Evolutionary conservation across 2,113 vertebrate species (phyloP), one percentile per base, ranked within the genome.

Genomic region (Pao palembangensis): DNA sequence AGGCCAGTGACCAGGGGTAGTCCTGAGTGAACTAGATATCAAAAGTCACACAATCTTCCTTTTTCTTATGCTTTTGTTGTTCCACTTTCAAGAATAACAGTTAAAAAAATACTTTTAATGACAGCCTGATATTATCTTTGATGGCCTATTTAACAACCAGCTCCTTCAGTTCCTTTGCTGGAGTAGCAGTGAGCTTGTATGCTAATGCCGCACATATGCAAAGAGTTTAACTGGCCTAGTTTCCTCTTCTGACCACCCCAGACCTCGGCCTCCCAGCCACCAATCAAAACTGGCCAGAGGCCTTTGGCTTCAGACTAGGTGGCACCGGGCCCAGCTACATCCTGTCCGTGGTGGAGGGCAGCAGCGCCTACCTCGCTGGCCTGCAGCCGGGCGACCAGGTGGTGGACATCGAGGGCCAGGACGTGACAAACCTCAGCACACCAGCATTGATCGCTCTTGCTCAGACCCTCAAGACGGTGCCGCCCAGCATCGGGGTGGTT

Each of bases 241-340:
- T 19, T 14, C 12, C n/a, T 38, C 20, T 7, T 42, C 44, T 73
- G 17, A 53, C 19, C 25, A 10, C 0, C 67, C 51, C 85, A 95
- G 93, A 86, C 48, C 48, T 91, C 43, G 87, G 86, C 55, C 85
- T 98, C 85, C 93, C 92, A 0, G 75, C 89, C 5, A 95, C 87
- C 82, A 99, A 98, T 82, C 90, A 95, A 81, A 94, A 93, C 73
- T 99, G 97, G 97, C 97, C 97, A 0, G 96, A 98, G 59, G 93
- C 93, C 10, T 99, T 99, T 34, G 97, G 97, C 53, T 99, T 99
- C 87, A 85, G 89, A 28, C 89, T 99, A 50, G 89, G 91, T 1
- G 96, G 97, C 62, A 88, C 82, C 0, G 94, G 96, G 3, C 97
- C 97, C 0, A 98, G 97, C 88, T 98, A 96, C 83, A 92, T 98